Evolutionary conservation across 2,797 vertebrate species (phyloP).

Genomic region (Macroramphosus scolopax): DNA sequence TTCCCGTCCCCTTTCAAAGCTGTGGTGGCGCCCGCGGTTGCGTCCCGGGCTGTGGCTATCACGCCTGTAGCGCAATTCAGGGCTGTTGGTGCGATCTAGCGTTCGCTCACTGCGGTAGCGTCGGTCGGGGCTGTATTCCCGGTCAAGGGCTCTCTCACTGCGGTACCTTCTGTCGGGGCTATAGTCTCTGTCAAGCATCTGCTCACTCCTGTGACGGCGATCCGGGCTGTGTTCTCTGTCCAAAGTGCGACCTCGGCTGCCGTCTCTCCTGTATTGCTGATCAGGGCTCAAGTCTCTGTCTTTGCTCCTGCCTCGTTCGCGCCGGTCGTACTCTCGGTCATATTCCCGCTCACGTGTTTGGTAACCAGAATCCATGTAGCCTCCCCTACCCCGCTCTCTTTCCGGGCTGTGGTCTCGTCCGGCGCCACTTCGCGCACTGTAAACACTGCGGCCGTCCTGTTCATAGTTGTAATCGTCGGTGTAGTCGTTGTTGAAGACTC

Average conservation of each 20-base stretch:
- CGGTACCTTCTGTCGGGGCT: conserved; percentile 80
- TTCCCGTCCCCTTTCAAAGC: conserved; percentile 48
- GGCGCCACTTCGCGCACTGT: conserved; percentile 74
- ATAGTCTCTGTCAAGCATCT: conserved; percentile 76
- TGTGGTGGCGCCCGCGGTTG: conserved; percentile 64
- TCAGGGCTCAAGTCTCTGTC: conserved; percentile 83
- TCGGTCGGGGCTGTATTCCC: conserved; percentile 67
- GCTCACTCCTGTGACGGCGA: conserved; percentile 64
- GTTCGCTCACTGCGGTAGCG: conserved; percentile 63
- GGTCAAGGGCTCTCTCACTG: conserved; percentile 69
- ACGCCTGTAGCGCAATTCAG: conserved; percentile 60
- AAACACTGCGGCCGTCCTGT: conserved; percentile 84
- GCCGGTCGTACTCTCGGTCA: conserved; percentile 62
- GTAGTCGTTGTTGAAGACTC: conserved; percentile 85
- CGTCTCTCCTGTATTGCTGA: conserved; percentile 70
- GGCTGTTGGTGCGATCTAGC: conserved; percentile 72
- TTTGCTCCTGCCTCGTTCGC: conserved; percentile 72
- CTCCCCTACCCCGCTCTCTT: conserved; percentile 48
- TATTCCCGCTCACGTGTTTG: conserved; percentile 66
- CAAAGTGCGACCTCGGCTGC: conserved; percentile 64
- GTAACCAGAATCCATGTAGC: conserved; percentile 69
- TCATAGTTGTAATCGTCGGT: conserved; percentile 82
- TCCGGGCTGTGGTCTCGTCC: conserved; percentile 79
- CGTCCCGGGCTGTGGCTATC: conserved; percentile 62
- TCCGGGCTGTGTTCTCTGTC: conserved; percentile 65